Evolutionary conservation across 2,113 vertebrate genomes (phyloP).

Genomic region (Urocitellus parryii): DNA sequence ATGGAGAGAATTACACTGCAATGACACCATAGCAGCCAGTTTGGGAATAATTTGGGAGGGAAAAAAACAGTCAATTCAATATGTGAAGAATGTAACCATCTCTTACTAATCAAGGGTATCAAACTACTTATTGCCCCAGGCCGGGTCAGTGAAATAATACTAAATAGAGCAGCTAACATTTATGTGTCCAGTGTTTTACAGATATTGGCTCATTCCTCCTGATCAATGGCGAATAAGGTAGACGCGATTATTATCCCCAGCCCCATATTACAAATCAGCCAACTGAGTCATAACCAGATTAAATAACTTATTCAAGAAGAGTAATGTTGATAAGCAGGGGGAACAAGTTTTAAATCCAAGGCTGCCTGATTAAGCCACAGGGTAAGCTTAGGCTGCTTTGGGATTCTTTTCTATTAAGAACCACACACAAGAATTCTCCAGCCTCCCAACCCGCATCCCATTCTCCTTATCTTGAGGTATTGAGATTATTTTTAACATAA

Average conservation of each 20-base stretch:
- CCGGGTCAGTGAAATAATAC: conserved; percentile 35
- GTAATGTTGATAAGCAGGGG: conserved; percentile 7
- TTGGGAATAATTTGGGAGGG: background rate
- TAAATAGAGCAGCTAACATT: conserved; percentile 22
- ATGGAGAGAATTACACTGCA: background rate
- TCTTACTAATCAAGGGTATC: conserved; percentile 50
- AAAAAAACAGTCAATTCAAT: background rate
- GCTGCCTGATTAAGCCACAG: background rate
- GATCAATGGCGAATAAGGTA: background rate
- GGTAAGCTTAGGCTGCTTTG: background rate
- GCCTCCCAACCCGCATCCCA: background rate
- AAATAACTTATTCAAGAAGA: conserved; percentile 56
- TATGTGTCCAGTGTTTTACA: conserved; percentile 44
- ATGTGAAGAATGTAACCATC: conserved; percentile 18
- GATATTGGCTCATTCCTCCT: conserved; percentile 66
- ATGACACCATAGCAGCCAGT: background rate
- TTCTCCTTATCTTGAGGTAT: background rate
- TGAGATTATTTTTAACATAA: background rate
- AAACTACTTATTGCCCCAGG: conserved; percentile 51
- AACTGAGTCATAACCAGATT: conserved; percentile 71
- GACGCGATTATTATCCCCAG: conserved; percentile 62
- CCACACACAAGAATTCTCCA: background rate
- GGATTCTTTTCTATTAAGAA: background rate
- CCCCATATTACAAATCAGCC: conserved; percentile 65
- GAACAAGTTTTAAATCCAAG: conserved; percentile 7